Evolutionary conservation across 2,888 invertebrate species (phyloP), one percentile per base, ranked within the genome.

Genomic region (Amiota communis): DNA sequence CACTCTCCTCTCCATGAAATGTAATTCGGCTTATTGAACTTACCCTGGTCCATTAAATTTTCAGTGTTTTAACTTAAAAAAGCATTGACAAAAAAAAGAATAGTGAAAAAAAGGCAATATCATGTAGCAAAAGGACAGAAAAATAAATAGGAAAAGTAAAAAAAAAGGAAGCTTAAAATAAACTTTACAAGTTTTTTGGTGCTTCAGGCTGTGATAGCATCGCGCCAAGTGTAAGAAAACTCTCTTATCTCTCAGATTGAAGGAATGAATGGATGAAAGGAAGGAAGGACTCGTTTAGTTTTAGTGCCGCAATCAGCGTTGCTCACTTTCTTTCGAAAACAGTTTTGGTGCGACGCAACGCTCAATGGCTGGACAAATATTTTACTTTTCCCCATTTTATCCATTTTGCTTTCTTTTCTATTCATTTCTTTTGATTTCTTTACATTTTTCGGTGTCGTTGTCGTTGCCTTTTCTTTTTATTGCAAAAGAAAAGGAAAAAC

Each of bases 241-340:
- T 36, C 79, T 82, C 85, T 82, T 82, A 82, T 84, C 82, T 84
- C 73, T 76, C 78, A 36, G 36, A 2, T 36, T 36, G 36, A 36
- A 36, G 36, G 8, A 36, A 36, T 36, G 36, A 36, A 36, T 36
- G 36, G 36, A 36, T 6, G 36, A 6, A 36, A 36, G 8, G 6
- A 36, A 36, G 36, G 76, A 74, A 79, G 74, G 81, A 77, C 79
- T 82, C 84, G 85, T 82, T 84, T 77, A 79, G 65, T 83, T 82
- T 82, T 82, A 82, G 83, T 82, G 85, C 80, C 83, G 79, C 82
- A 82, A 82, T 82, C 82, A 82, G 85, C 79, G 85, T 77, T 82
- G 82, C 74, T 84, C 82, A 82, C 85, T 82, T 85, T 6, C 71
- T 20, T 20, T 23, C 10, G 15, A 48, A 49, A 65, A 65, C 65